Conservation (phyloP, 2,797 vertebrate species). For the Gallinago stenura region DNA sequence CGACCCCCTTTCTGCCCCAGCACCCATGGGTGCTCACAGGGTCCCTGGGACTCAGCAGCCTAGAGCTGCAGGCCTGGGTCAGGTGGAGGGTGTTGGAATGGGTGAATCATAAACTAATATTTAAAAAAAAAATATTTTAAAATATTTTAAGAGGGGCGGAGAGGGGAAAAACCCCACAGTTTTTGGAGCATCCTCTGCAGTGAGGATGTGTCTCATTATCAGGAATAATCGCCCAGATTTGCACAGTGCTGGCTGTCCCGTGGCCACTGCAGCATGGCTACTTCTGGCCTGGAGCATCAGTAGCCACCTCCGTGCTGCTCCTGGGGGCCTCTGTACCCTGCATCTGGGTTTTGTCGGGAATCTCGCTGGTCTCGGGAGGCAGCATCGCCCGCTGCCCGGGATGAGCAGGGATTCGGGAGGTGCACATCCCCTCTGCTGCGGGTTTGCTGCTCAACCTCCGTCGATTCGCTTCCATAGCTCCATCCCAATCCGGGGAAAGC, state of each 20-base stretch:
- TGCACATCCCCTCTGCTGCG: no score
- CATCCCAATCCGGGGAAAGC: rapidly evolving
- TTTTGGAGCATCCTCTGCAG: background rate
- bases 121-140: background rate
- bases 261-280: rapidly evolving
- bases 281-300: background rate
- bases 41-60: background rate
- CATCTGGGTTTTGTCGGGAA: rapidly evolving
- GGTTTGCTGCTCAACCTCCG: background rate
- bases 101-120: background rate
- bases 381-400: rapidly evolving
- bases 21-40: background rate
- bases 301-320: background rate
- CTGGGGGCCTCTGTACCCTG: rapidly evolving
- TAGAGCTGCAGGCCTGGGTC: background rate
- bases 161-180: rapidly evolving
- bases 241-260: rapidly evolving
- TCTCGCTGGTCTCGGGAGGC: rapidly evolving
- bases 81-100: background rate
- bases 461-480: rapidly evolving
- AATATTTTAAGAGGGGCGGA: background rate
- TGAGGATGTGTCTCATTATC: rapidly evolving
- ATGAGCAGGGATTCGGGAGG: background rate
- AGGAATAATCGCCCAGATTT: no score
- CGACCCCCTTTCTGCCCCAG: background rate